Base-by-base conservation (phyloP, 2,113 vertebrate genomes). In the Ochotona curzoniae region DNA sequence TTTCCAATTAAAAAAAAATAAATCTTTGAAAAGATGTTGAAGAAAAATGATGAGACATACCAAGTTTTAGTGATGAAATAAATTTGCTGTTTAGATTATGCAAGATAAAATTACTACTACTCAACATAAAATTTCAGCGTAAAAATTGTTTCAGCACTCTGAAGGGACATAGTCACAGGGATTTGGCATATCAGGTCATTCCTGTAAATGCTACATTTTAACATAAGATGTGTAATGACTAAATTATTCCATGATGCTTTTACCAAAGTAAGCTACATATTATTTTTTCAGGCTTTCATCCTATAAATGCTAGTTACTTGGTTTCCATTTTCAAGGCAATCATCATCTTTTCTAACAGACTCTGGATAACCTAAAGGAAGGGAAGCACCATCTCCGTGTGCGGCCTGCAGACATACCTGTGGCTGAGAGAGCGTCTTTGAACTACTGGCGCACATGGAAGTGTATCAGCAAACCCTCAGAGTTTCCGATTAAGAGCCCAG, bases 281-380 rank as follows among this genome's bases (percentile, higher is more conserved):
- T 92, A 11, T 74, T 64, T 95, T 90, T 93, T 28, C 64, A 84
- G 20, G 54, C 74, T 63, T 83, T 87, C 28, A 73, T 15, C 74
- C 51, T 71, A 74, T 51, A 83, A 75, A n/a, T 90, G 61, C 20
- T 74, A 84, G 60, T 32, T 49, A 49, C 5, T 79, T 84, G 75
- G 64, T 74, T 88, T 64, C 60, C 57, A 49, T 93, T 73, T 35
- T 76, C 35, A 94, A 92, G 69, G 66, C 9, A 61, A 23, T 95
- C 47, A 87, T 47, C 26, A 87, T 94, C 20, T 83, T 21, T 44
- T 91, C 51, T 88, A 63, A 92, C 94, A 98, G 98, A 97, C 97
- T 85, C 97, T 98, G 88, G 98, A 97, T 93, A 97, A 98, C 79
- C 91, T 97, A 87, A 98, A 98, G 93, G 97, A 98, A 90, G 97